Base-by-base conservation (phyloP, 2,888 invertebrate genomes). In the Phaedon cochleariae region DNA sequence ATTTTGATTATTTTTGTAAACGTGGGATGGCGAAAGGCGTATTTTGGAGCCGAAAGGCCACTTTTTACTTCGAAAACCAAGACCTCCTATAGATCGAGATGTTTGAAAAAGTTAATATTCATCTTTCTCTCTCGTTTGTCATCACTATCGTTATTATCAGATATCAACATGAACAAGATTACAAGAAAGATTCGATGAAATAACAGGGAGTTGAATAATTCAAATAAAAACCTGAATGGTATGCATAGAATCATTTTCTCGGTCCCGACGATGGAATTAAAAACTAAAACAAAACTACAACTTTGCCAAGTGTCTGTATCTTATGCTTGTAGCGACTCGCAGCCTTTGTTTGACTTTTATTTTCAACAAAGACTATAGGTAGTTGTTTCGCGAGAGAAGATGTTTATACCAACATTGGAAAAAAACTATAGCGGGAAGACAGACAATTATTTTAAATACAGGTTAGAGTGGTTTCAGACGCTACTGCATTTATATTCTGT, bases 221-320 rank as follows among this genome's bases (percentile, higher is more conserved):
- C 20, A 15, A 12, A 48, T 5, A 48, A 48, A 48, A 48, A 48
- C 22, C 41, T 10, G 41, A 41, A 41, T 34, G 31, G 9, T 15
- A 41, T 41, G 41, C 26, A 26, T 41, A 41, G 41, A 41, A 41
- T 15, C 15, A 3, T 41, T 15, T 41, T 41, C 4, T 41, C 15
- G 3, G 41, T 41, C 15, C 12, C 41, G 3, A n/a, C 41, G 15
- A 15, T 3, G 3, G 41, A 41, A 34, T 7, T 9, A 10, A 41
- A 41, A 41, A 41, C n/a, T 41, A 15, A 41, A 41, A 41, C 41
- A 41, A 41, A 41, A 41, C 15, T 41, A 41, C 15, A 45, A 57
- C 57, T 5, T 54, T 26, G 57, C 57, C 15, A 29, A 57, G 57
- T 57, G 57, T 57, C 45, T 45, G 57, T 46, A 57, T 57, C 18